Evolutionary conservation across 2,113 vertebrate genomes (phyloP).

Genomic region (Syngnathus typhle): DNA sequence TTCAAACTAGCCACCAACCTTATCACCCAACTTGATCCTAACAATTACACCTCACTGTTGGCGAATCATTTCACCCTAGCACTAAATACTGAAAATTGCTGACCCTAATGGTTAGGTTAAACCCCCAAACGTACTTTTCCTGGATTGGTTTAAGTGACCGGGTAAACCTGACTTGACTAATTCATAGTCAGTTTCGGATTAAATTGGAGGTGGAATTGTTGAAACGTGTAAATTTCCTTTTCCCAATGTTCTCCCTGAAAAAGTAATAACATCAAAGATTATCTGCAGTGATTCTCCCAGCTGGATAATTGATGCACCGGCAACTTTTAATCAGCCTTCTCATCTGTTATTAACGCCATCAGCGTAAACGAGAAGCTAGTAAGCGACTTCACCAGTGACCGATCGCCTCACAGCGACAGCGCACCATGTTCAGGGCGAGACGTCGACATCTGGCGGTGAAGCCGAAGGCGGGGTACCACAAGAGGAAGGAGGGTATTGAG

Average conservation of each 20-base stretch:
- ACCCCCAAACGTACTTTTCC: no score
- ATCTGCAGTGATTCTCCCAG: conserved; percentile 24
- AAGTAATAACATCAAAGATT: conserved; percentile 31
- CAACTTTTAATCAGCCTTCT: conserved; percentile 45
- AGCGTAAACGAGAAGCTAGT: conserved; percentile 42
- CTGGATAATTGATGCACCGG: conserved; percentile 44
- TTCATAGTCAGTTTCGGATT: no score
- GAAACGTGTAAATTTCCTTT: neutral
- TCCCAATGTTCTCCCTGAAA: neutral
- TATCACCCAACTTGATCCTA: no score
- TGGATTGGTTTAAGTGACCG: no score
- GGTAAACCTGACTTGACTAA: no score
- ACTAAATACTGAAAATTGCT: no score
- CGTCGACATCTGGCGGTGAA: conserved; percentile 59
- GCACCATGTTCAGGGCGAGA: conserved; percentile 43
- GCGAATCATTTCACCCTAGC: no score
- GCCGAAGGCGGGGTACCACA: conserved; percentile 4
- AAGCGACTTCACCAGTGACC: conserved; percentile 21
- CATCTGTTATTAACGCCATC: conserved; percentile 50
- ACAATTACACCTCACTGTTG: no score
- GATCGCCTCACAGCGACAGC: conserved; percentile 38
- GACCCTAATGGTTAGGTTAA: no score
- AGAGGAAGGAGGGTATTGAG: neutral
- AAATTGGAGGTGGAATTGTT: neutral
- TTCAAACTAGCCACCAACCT: no score